Base-by-base conservation (phyloP, 2,113 vertebrate species). In the Gallinago undulata region DNA sequence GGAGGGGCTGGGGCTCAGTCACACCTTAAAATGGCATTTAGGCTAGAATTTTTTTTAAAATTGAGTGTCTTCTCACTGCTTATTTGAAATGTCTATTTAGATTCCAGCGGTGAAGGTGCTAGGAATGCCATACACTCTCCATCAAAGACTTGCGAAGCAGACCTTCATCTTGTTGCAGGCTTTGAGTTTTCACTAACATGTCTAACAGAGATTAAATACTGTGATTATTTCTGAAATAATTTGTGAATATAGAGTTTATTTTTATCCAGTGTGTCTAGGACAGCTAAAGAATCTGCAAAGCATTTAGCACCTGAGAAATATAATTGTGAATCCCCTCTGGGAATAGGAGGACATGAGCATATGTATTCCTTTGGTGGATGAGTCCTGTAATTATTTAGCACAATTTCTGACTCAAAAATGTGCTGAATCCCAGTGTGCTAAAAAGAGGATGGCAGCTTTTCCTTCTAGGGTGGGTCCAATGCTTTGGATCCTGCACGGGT, bases 211-310 rank as follows among this genome's bases (percentile, higher is more conserved):
- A 87, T 78, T 84, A 84, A 94, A 75, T 78, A 66, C 67, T 72
- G 77, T 64, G 84, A 94, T 94, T 95, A 91, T 67, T 90, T 92
- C 82, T 92, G 82, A 94, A 95, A 93, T 93, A 60, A 93, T 93
- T 91, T 63, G 73, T 13, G 21, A 74, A 78, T 35, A 56, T 68
- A 43, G 84, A 87, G 80, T 84, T 95, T 92, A 81, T 92, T 93
- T 93, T 94, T 89, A 90, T 72, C 89, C 60, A 64, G 33, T 24
- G 35, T 39, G 64, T 68, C 80, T 91, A 81, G 48, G 66, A 64
- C 6, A 35, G 73, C 66, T 92, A 64, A 91, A 78, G 87, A 94
- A 81, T 92, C 76, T 18, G 4, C 39, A 94, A 95, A 91, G 53
- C 51, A 33, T 89, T 94, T 93, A 69, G 16, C 30, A 92, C 69